Base-by-base conservation (phyloP, 2,888 invertebrate genomes). In the Altica lythri region DNA sequence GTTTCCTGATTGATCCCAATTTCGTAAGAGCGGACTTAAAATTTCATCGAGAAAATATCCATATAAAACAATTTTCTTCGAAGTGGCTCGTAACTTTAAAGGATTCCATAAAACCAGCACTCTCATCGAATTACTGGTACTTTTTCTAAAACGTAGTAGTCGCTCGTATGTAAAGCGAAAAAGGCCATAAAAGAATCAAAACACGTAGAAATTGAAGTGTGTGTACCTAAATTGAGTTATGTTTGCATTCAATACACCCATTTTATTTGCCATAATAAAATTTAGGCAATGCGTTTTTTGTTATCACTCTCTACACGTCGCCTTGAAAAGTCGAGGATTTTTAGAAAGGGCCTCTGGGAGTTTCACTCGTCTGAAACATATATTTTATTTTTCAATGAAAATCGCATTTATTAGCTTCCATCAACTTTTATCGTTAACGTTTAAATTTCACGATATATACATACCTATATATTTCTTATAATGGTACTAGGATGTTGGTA, bases 161-260 rank as follows among this genome's bases (percentile, higher is more conserved):
- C 27, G 53, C 49, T 50, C 40, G 54, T 50, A 57, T 52, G 40
- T 53, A 44, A 32, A 48, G 51, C 50, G 48, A 46, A 52, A 56
- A 56, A 34, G 40, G 49, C 51, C 47, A 50, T 59, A 59, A 61
- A 40, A 37, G 54, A 61, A 61, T 61, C 61, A 57, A 44, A 50
- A 61, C 57, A 60, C 56, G 58, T 60, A 58, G 51, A 55, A 56
- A 59, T 54, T 52, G 54, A 53, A 52, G 58, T 52, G 57, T 55
- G 53, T 61, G 55, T 55, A 57, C 47, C 48, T 45, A 59, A 61
- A 61, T 61, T 53, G 49, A 59, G 57, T 61, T 59, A 61, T 56
- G 55, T 49, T 55, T 34, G 53, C 50, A 61, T 57, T 56, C 55
- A 55, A 56, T 57, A 51, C 56, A 47, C 49, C 40, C 49, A 58